Evolutionary conservation across 2,113 vertebrate genomes (phyloP).

Genomic region (Xenopus laevis): DNA sequence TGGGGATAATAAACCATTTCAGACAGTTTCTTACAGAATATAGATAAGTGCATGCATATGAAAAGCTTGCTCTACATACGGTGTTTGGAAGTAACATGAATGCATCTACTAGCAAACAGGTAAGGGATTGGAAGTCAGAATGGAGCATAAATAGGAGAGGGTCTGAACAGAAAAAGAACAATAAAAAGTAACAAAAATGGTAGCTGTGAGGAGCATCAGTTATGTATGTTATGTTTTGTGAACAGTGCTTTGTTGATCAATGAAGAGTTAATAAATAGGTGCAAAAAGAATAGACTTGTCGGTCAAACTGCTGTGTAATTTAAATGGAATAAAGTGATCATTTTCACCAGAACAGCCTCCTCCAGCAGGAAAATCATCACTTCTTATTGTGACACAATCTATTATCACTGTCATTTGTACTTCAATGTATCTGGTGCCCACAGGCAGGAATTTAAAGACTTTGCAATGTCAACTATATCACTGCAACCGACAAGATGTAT

Average conservation of each 20-base stretch:
- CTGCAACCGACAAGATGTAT: no score
- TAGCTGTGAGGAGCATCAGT: no score
- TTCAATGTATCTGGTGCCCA: conserved; percentile 21
- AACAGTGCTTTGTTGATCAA: not conserved
- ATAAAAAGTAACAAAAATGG: no score
- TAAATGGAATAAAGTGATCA: conserved; percentile 16
- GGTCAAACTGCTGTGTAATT: conserved; percentile 32
- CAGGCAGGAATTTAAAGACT: conserved; percentile 20
- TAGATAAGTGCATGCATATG: no score
- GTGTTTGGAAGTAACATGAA: no score
- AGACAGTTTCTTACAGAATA: no score
- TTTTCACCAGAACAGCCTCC: conserved; percentile 24
- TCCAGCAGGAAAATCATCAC: conserved; percentile 19
- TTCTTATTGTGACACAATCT: conserved; percentile 18
- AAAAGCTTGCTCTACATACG: no score
- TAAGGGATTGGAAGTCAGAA: no score
- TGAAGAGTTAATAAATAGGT: conserved; percentile 7
- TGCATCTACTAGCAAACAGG: no score
- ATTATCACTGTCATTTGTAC: conserved; percentile 26
- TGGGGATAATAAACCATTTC: not conserved
- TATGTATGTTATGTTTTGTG: no score
- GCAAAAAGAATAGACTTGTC: not conserved
- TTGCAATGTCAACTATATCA: conserved; percentile 2
- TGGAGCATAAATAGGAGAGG: no score
- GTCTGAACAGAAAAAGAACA: no score